A percentile compares a stretch with the other conserved stretches of the same genome.
phyloP scores from a whole-genome alignment of 2,113 vertebrate species.

The Brachionichthys hirsutus region DNA sequence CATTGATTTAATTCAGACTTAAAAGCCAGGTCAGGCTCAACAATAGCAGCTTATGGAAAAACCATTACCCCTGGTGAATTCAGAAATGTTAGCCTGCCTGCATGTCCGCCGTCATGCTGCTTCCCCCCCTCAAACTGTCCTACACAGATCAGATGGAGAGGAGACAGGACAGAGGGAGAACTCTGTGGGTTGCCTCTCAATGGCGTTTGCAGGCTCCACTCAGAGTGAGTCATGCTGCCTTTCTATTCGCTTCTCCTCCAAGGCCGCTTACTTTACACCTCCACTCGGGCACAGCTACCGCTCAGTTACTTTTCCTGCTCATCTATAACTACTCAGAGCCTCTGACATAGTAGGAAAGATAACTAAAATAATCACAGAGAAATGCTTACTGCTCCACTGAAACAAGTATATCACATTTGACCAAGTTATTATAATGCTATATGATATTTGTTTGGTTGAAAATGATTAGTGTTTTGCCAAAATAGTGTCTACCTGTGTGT shows the following conservation, averaged over 20 bases:
- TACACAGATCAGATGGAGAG: constrained; percentile 50
- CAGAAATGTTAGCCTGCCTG: constrained; percentile 58
- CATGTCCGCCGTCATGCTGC: constrained; percentile 36
- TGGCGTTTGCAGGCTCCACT: constrained; percentile 48
- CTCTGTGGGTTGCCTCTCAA: constrained; percentile 57
- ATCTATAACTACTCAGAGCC: constrained; percentile 46
- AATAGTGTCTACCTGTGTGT: too few relatives aligned
- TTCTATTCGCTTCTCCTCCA: constrained; percentile 59
- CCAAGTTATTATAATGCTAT: too few relatives aligned
- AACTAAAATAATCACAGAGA: constrained; percentile 33
- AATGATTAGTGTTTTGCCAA: too few relatives aligned
- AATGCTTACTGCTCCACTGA: constrained; percentile 26
- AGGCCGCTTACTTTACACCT: constrained; percentile 68
- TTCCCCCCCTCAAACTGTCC: constrained; percentile 13
- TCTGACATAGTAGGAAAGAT: constrained; percentile 44
- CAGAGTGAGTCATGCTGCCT: constrained; percentile 61
- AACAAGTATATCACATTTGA: neutral
- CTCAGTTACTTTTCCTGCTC: constrained; percentile 55
- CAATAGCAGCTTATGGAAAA: constrained; percentile 72
- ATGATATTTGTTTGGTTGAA: too few relatives aligned
- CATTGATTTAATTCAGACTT: constrained; percentile 73
- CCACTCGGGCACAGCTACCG: constrained; percentile 45
- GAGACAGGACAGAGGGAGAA: constrained; percentile 30
- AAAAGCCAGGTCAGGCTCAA: constrained; percentile 68
- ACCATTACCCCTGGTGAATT: constrained; percentile 66